Conservation (phyloP, 1,140 invertebrate genomes). For the Meloidogyne exigua region DNA sequence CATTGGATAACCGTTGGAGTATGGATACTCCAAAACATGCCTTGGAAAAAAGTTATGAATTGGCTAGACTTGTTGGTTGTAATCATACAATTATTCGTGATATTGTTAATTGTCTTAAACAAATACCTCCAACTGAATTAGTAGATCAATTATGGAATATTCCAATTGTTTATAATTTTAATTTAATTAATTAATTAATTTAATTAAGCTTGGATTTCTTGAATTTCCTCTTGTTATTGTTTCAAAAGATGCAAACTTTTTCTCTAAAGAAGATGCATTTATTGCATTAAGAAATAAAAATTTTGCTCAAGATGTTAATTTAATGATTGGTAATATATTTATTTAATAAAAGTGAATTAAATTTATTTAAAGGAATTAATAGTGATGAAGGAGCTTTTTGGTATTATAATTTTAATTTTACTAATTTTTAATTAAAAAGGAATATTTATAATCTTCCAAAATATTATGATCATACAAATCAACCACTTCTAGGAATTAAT, state of each 20-base stretch:
- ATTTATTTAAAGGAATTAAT: slow-evolving; percentile 44
- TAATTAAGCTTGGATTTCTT: slow-evolving; percentile 43
- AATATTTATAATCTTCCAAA: slow-evolving; percentile 62
- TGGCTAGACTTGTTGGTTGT: slow-evolving; percentile 55
- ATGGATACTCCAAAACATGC: slow-evolving; percentile 61
- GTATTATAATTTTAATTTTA: background rate
- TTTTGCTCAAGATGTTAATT: slow-evolving; percentile 56
- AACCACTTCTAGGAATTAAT: slow-evolving; percentile 48
- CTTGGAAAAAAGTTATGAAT: slow-evolving; percentile 49
- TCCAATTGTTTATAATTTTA: slow-evolving; percentile 1
- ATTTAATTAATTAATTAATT: slow-evolving; percentile 31
- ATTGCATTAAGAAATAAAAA: slow-evolving; percentile 51
- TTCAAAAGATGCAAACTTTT: slow-evolving; percentile 60
- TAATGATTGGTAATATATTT: slow-evolving; percentile 56
- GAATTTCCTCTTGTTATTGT: slow-evolving; percentile 63
- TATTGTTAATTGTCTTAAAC: slow-evolving; percentile 42
- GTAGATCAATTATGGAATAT: slow-evolving; percentile 59
- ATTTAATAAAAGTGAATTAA: background rate
- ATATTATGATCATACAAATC: slow-evolving; percentile 56
- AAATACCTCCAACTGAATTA: slow-evolving; percentile 41
- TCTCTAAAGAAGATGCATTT: slow-evolving; percentile 58
- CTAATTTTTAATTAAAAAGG: slow-evolving; percentile 35
- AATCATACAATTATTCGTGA: slow-evolving; percentile 39
- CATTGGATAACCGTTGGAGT: slow-evolving; percentile 56
- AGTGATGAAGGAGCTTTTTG: slow-evolving; percentile 55